Evolutionary conservation across 2,113 vertebrate species (phyloP).

Genomic region (Neogobius melanostomus): DNA sequence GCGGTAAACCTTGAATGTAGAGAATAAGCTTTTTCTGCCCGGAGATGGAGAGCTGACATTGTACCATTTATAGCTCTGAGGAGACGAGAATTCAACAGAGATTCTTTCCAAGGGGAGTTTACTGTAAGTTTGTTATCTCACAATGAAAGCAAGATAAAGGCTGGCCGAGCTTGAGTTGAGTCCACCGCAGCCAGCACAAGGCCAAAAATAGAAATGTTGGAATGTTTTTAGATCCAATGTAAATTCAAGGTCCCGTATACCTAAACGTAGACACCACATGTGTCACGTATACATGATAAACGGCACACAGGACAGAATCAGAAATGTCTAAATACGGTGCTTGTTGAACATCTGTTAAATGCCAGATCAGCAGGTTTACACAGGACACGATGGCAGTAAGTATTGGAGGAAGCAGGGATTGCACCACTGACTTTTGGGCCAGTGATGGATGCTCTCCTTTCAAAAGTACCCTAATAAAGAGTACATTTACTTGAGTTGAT

Average conservation of each 20-base stretch:
- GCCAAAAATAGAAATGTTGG: constrained; percentile 36
- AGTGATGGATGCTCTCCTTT: no score
- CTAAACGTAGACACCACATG: neutral
- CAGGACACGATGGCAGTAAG: no score
- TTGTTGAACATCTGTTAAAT: no score
- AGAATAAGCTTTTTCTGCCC: constrained; percentile 23
- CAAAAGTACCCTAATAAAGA: no score
- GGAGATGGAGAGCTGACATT: constrained; percentile 28
- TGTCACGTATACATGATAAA: no score
- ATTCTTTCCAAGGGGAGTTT: constrained; percentile 12
- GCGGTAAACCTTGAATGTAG: neutral
- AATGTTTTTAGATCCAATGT: constrained; percentile 13
- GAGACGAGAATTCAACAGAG: constrained; percentile 18
- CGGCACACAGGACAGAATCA: no score
- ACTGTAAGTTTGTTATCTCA: constrained; percentile 37
- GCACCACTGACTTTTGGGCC: no score
- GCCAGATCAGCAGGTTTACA: no score
- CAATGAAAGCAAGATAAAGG: constrained; percentile 44
- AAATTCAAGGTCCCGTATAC: neutral
- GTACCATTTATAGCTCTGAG: constrained; percentile 41
- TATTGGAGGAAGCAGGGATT: no score
- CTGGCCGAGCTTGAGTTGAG: constrained; percentile 28
- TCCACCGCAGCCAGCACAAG: constrained; percentile 12
- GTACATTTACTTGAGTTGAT: no score
- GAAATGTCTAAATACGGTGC: no score